phyloP scores from a whole-genome alignment of 1,140 invertebrate species.

The Cydia splendana region DNA sequence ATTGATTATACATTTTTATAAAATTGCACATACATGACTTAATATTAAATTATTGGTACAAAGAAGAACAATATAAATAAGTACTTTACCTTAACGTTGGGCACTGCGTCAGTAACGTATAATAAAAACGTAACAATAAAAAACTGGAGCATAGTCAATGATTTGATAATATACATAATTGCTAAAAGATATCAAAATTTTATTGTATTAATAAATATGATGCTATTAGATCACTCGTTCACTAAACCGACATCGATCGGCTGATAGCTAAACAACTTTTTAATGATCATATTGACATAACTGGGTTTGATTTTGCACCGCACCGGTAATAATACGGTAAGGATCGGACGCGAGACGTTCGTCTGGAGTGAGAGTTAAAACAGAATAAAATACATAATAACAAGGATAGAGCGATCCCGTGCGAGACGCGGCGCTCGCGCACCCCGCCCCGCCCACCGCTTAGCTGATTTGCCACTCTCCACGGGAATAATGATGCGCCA shows the following conservation, averaged over 20 bases:
- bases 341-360: slow-evolving; percentile 54
- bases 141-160: slow-evolving; percentile 59
- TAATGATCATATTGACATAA: slow-evolving; percentile 62
- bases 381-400: slow-evolving; percentile 65
- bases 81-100: slow-evolving; percentile 61
- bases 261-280: slow-evolving; percentile 42
- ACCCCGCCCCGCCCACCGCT: slow-evolving; percentile 70
- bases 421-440: slow-evolving; percentile 45
- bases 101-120: slow-evolving; percentile 54
- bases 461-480: slow-evolving; percentile 46
- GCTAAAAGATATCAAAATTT: slow-evolving; percentile 47
- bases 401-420: slow-evolving; percentile 65
- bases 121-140: slow-evolving; percentile 63
- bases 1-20: background rate
- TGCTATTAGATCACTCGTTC: slow-evolving; percentile 60
- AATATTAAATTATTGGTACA: slow-evolving; percentile 24
- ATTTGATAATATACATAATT: slow-evolving; percentile 66
- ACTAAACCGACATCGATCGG: slow-evolving; percentile 49
- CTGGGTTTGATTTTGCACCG: slow-evolving; percentile 33
- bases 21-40: background rate
- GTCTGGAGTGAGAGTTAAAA: slow-evolving; percentile 61
- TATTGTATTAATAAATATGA: slow-evolving; percentile 43
- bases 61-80: slow-evolving; percentile 34
- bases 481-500: slow-evolving; percentile 41
- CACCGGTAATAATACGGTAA: slow-evolving; percentile 44